Conservation (phyloP, 2,888 invertebrate genomes). For the Sinohyriopsis cumingii region DNA sequence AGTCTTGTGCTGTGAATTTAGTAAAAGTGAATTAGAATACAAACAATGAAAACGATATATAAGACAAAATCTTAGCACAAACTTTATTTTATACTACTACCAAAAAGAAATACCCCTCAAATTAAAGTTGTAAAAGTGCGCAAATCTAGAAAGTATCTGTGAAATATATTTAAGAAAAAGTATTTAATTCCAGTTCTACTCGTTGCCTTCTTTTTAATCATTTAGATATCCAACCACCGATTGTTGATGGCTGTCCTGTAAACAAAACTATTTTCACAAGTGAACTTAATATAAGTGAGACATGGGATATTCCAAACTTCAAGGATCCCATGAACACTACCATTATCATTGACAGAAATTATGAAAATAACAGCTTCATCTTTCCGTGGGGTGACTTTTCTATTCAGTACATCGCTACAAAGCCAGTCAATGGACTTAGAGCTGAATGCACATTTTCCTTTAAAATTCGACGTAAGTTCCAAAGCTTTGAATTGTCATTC, state of each 20-base stretch:
- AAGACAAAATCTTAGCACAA: no score
- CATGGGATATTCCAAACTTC: slow-evolving; percentile 19
- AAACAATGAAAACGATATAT: no score
- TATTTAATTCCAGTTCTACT: no score
- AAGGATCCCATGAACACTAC: slow-evolving; percentile 19
- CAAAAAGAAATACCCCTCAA: no score
- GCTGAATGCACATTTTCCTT: slow-evolving; percentile 20
- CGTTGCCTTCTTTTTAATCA: neutral
- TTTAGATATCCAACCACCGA: slow-evolving; percentile 28
- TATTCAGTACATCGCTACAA: slow-evolving; percentile 20
- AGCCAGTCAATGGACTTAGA: slow-evolving; percentile 21
- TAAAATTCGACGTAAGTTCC: slow-evolving; percentile 25
- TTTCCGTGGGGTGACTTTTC: slow-evolving; percentile 32
- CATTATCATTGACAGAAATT: slow-evolving; percentile 19
- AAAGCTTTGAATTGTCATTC: no score
- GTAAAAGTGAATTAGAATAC: no score
- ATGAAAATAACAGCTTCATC: slow-evolving; percentile 8
- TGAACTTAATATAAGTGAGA: slow-evolving; percentile 12
- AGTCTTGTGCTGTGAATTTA: no score
- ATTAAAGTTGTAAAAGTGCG: no score
- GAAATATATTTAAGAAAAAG: no score
- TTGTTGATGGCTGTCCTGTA: slow-evolving; percentile 11
- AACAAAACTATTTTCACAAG: slow-evolving; percentile 6
- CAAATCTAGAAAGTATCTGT: no score
- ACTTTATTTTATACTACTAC: no score